phyloP scores from a whole-genome alignment of 2,113 vertebrate genomes.

The Mus musculus region DNA sequence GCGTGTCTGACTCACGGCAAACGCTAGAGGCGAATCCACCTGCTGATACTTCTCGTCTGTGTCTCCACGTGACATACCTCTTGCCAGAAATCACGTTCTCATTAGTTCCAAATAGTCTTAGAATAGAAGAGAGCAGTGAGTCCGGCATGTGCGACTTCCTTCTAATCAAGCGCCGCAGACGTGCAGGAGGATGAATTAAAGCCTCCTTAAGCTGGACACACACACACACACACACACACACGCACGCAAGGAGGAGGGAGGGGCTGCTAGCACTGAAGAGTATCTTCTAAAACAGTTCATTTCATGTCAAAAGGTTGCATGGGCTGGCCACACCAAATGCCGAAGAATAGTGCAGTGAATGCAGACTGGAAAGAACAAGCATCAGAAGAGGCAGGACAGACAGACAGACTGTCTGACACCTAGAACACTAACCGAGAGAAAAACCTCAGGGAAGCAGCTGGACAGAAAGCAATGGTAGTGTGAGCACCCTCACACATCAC shows the following conservation, averaged over 20 bases:
- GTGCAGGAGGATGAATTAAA: neutral
- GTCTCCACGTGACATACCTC: neutral
- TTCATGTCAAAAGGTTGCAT: neutral
- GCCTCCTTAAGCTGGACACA: neutral
- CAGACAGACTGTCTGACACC: neutral
- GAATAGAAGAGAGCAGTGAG: neutral
- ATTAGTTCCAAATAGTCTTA: neutral
- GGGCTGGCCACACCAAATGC: neutral
- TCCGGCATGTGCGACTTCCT: neutral
- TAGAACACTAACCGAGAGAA: neutral
- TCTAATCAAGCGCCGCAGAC: neutral
- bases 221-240: neutral
- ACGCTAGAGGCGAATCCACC: neutral
- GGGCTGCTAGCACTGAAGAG: neutral
- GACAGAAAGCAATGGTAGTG: neutral
- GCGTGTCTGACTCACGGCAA: slow-evolving; percentile 9
- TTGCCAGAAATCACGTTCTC: slow-evolving; percentile 39
- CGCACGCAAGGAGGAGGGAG: neutral
- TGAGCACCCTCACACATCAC: neutral
- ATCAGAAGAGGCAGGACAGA: neutral
- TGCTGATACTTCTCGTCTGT: neutral
- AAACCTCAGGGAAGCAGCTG: neutral
- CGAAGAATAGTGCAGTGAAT: neutral
- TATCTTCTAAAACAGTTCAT: neutral
- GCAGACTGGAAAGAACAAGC: neutral